phyloP scores from a whole-genome alignment of 2,888 invertebrate genomes.

The Cephus rjabovi region DNA sequence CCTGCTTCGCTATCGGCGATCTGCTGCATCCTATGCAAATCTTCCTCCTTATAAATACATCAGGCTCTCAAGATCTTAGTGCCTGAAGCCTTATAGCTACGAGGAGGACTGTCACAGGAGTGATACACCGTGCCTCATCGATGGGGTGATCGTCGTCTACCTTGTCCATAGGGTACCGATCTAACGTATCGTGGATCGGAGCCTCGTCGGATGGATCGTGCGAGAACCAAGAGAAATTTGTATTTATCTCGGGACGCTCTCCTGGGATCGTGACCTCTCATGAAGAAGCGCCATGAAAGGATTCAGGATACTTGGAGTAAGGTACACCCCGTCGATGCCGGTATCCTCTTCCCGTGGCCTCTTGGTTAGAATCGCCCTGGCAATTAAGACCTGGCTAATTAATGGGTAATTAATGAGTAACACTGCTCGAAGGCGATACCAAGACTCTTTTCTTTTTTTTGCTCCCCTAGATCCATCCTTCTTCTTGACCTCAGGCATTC shows the following conservation, averaged over 20 bases:
- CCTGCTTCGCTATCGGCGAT: constrained; percentile 35
- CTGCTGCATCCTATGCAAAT: constrained; percentile 65
- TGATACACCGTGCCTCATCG: not conserved
- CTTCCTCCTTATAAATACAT: constrained; percentile 66
- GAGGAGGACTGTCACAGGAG: not conserved
- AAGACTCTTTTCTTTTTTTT: not conserved
- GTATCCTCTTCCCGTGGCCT: not conserved
- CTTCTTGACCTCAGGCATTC: not conserved
- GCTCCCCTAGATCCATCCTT: not conserved
- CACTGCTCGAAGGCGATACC: constrained; percentile 58
- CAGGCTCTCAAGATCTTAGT: constrained; percentile 45
- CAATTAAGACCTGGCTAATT: constrained; percentile 64
- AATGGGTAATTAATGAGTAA: constrained; percentile 65
- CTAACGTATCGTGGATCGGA: not conserved
- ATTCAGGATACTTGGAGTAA: not conserved
- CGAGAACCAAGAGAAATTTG: not conserved
- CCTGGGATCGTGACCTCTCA: not conserved
- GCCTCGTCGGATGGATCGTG: not conserved
- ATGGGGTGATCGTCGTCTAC: not conserved
- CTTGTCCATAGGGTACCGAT: not conserved
- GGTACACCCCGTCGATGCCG: not conserved
- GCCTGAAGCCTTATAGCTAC: not conserved
- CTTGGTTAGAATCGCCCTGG: constrained; percentile 25
- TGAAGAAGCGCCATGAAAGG: not conserved
- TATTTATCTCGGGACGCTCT: not conserved